Evolutionary conservation across 2,888 invertebrate species (phyloP).

Genomic region (Drosophila suboccidentalis): DNA sequence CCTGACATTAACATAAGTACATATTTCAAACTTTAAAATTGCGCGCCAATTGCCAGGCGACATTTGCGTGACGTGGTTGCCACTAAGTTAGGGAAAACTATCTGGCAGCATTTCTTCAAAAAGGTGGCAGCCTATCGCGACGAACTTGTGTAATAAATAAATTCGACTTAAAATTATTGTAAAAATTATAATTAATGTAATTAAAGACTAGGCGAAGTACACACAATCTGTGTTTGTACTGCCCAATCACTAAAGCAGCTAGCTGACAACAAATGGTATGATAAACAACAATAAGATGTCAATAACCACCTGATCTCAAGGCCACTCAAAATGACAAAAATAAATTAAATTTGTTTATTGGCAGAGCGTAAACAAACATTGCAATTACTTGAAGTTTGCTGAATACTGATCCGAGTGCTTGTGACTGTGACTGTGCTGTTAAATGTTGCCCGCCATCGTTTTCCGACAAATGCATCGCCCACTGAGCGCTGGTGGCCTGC

Average conservation of each 20-base stretch:
- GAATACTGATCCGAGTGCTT: constrained; percentile 27
- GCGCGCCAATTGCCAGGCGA: constrained; percentile 23
- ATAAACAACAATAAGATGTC: constrained; percentile 18
- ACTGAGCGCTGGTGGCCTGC: constrained; percentile 67
- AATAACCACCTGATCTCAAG: constrained; percentile 40
- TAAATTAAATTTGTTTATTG: constrained; percentile 27
- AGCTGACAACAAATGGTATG: constrained; percentile 49
- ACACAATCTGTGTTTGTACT: constrained; percentile 31
- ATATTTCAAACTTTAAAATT: constrained; percentile 3
- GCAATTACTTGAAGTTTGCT: constrained; percentile 10
- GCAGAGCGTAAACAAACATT: constrained; percentile 31
- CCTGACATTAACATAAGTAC: background rate
- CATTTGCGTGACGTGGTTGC: constrained; percentile 23
- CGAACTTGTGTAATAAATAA: constrained; percentile 74
- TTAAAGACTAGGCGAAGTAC: constrained; percentile 21
- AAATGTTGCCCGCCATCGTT: constrained; percentile 83
- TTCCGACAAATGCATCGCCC: constrained; percentile 83
- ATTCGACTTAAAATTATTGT: constrained; percentile 61
- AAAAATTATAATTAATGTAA: constrained; percentile 51
- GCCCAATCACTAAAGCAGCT: constrained; percentile 6
- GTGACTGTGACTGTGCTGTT: constrained; percentile 9
- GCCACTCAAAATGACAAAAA: constrained; percentile 29
- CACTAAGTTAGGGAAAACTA: constrained; percentile 5
- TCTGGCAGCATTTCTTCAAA: constrained; percentile 23
- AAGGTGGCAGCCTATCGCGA: constrained; percentile 43